Percentiles rank a stretch among this genome's conserved stretches.
Evolutionary conservation across 2,888 invertebrate genomes (phyloP).

Genomic region (Patella depressa): DNA sequence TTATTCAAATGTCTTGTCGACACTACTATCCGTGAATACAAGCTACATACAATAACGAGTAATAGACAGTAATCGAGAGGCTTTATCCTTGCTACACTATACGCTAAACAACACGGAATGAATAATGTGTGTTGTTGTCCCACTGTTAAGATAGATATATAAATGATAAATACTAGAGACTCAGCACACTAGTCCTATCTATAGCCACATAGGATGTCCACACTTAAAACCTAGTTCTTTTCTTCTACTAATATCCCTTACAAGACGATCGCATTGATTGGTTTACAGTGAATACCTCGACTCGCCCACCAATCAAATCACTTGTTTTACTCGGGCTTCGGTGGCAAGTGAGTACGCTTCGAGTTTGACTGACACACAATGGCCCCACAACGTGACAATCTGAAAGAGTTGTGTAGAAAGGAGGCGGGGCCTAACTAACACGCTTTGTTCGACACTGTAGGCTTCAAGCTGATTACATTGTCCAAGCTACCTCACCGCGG

Average conservation of each 20-base stretch:
- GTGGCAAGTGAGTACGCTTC: not conserved
- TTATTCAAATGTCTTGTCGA: no score
- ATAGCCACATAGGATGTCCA: no score
- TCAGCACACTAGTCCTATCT: not conserved
- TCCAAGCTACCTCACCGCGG: not conserved
- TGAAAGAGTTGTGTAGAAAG: not conserved
- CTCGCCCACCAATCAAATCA: slow-evolving; percentile 4
- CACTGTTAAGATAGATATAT: no score
- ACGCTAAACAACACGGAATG: no score
- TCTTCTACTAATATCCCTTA: slow-evolving; percentile 4
- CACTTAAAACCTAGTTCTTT: not conserved
- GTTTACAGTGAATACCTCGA: not conserved
- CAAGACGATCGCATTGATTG: slow-evolving; percentile 2
- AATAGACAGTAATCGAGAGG: no score
- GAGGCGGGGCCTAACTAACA: slow-evolving; percentile 5
- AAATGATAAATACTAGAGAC: no score
- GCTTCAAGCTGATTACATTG: not conserved
- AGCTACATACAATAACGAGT: no score
- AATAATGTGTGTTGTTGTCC: no score
- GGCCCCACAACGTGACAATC: not conserved
- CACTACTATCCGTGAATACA: no score
- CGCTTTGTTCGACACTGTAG: not conserved
- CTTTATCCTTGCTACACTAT: no score
- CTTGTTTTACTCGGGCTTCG: not conserved
- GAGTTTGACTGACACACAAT: slow-evolving; percentile 1